Base-by-base conservation (phyloP, 1,140 invertebrate species). In the Trissolcus basalis region DNA sequence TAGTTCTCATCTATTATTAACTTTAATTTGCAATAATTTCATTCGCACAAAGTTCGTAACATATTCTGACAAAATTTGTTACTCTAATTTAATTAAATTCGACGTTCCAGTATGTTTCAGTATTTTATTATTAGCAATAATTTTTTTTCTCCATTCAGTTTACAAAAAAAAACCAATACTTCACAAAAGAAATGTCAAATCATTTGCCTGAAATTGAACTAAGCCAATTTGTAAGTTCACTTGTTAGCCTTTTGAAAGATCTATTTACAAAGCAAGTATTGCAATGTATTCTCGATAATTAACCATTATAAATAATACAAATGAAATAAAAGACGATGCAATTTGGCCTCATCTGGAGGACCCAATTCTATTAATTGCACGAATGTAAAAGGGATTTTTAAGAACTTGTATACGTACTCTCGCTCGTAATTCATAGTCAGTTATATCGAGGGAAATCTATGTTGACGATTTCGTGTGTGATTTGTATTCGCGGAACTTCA, bases 401-500 rank as follows among this genome's bases (percentile, higher is more conserved):
- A 36, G 44, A 55, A 49, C 19, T 56, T 33, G 45, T 3, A 27
- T 27, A 32, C 54, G 35, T 44, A 53, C 43, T 19, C 19, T 48
- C 19, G 9, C 9, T 10, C 45, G 6, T 19, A 48, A 48, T 48
- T 16, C 16, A 48, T 8, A 10, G 14, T 43, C 13, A 41, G 50
- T 48, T 65, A 54, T 15, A 27, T 53, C 48, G 49, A 13, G n/a
- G 10, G 45, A 50, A 68, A 65, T 60, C 58, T 36, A 47, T 44
- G 59, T 15, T 12, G 51, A 63, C 65, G 56, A 73, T 73, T 68
- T 27, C 6, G 11, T n/a, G 15, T 69, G 47, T 56, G 65, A 76
- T 69, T 69, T 69, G 59, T 55, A 76, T 55, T 69, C 35, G 49
- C 7, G 35, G 35, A 60, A 48, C 27, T 76, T 69, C 60, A 65